Percentiles rank a stretch among this genome's conserved stretches.
phyloP scores from a whole-genome alignment of 2,113 vertebrate species.

The Marcusenius ussheri region DNA sequence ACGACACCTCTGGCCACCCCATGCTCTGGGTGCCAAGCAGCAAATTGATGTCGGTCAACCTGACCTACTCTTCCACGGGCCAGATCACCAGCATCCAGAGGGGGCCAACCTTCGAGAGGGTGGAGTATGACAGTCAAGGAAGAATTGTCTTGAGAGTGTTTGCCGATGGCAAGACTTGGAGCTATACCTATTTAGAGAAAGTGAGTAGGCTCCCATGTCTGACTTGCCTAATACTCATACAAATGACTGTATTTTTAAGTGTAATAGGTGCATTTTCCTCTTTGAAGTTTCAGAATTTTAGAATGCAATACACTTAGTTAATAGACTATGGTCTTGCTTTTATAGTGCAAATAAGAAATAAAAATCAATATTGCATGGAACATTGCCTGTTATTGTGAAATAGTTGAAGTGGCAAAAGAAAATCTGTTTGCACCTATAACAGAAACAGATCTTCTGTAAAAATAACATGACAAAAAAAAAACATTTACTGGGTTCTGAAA shows the following conservation, averaged over 20 bases:
- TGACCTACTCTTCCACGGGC: constrained; percentile 85
- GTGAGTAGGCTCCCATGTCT: constrained; percentile 49
- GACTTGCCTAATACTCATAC: neutral
- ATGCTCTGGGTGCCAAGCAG: constrained; percentile 95
- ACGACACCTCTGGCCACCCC: constrained; percentile 85
- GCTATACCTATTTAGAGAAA: constrained; percentile 96
- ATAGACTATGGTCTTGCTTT: neutral
- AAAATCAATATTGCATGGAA: neutral
- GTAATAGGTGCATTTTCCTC: neutral
- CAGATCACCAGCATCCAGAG: constrained; percentile 90
- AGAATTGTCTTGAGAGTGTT: constrained; percentile 86
- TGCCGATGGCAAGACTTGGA: constrained; percentile 96
- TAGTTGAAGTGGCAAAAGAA: neutral
- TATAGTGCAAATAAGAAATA: neutral
- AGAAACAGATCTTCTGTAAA: neutral
- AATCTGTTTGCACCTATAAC: constrained; percentile 3
- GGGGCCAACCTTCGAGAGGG: constrained; percentile 80
- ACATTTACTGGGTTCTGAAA: neutral
- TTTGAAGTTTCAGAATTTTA: neutral
- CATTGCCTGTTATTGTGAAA: neutral
- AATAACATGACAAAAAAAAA: neutral
- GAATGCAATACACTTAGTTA: neutral
- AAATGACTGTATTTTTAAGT: neutral
- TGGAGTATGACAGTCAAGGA: constrained; percentile 86
- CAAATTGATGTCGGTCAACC: constrained; percentile 92